phyloP scores from a whole-genome alignment of 2,888 invertebrate species.

The Volucella inanis region DNA sequence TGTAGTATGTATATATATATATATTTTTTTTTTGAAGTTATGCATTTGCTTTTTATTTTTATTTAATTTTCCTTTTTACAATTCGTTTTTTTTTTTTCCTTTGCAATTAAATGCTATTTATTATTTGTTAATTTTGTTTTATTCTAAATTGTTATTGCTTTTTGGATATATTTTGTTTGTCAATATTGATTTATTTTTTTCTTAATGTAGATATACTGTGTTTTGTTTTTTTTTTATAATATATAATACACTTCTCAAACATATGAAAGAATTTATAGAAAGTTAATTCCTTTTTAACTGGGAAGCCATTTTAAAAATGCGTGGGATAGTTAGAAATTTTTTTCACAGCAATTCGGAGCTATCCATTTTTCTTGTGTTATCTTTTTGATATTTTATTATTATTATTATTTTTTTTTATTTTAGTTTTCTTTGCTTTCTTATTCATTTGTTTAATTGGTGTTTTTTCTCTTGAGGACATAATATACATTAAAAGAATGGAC shows the following conservation, averaged over 20 bases:
- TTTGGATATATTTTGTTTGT: constrained; percentile 65
- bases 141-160: constrained; percentile 72
- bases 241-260: constrained; percentile 46
- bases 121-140: constrained; percentile 40
- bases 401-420: neutral
- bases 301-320: constrained; percentile 36
- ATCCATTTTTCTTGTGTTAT: constrained; percentile 18
- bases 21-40: constrained; percentile 15
- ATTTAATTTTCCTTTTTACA: constrained; percentile 58
- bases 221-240: constrained; percentile 33
- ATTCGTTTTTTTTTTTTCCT: constrained; percentile 47
- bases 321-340: neutral
- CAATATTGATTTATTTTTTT: constrained; percentile 45
- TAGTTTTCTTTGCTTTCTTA: neutral
- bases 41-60: constrained; percentile 59
- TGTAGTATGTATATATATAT: constrained; percentile 8
- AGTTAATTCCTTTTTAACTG: constrained; percentile 16
- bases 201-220: constrained; percentile 49
- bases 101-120: constrained; percentile 46
- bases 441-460: constrained; percentile 35
- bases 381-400: neutral
- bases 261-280: constrained; percentile 43
- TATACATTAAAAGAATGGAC: constrained; percentile 18
- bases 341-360: constrained; percentile 24
- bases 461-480: constrained; percentile 6